phyloP scores from a whole-genome alignment of 2,888 invertebrate species.

The Seira musarum region DNA sequence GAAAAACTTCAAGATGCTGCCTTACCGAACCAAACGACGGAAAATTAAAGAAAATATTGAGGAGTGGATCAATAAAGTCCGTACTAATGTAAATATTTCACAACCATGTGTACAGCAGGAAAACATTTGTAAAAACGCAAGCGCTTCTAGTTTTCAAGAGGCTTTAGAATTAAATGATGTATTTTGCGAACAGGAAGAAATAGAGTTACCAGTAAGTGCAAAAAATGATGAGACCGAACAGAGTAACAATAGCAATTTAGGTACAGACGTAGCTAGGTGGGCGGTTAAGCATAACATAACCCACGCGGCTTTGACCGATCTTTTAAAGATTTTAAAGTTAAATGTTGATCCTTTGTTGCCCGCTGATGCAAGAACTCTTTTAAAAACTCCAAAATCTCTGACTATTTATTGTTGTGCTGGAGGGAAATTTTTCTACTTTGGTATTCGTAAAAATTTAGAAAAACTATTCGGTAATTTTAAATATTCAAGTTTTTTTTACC shows the following conservation, averaged over 20 bases:
- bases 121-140: too few species aligned
- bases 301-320: neutral
- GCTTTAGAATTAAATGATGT: too few species aligned
- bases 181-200: too few species aligned
- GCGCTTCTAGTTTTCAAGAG: too few species aligned
- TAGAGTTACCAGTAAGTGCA: too few species aligned
- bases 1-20: neutral
- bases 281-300: neutral
- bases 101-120: too few species aligned
- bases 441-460: neutral
- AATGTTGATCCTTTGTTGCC: neutral
- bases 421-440: constrained; percentile 45
- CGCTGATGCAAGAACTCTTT: constrained; percentile 28
- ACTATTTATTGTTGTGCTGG: neutral
- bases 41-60: neutral
- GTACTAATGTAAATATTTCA: neutral
- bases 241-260: too few species aligned
- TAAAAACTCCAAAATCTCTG: constrained; percentile 24
- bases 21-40: neutral
- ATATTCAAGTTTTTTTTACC: neutral
- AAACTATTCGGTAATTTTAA: neutral
- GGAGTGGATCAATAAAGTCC: neutral
- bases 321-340: neutral
- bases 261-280: neutral
- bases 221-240: too few species aligned